Evolutionary conservation across 2,888 invertebrate species (phyloP).

Genomic region (Lochmaea capreae): DNA sequence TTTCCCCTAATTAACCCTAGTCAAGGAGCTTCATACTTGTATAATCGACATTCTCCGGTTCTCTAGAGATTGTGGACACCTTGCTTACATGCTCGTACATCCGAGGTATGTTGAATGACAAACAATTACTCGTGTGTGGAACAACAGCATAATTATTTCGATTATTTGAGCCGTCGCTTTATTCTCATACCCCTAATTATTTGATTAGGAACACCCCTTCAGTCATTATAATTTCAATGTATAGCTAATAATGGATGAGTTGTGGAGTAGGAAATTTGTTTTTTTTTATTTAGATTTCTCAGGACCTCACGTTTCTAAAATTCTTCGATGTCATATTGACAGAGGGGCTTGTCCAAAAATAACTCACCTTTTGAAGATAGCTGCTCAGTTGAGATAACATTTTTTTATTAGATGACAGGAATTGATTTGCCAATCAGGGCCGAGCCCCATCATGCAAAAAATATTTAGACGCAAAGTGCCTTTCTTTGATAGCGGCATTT

Average conservation of each 20-base stretch:
- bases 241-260: background rate
- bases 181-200: conserved; percentile 18
- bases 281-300: background rate
- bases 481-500: too few species aligned
- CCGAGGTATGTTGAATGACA: conserved; percentile 2
- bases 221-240: conserved; percentile 12
- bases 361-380: too few species aligned
- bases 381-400: too few species aligned
- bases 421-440: too few species aligned
- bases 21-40: conserved; percentile 37
- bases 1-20: conserved; percentile 44
- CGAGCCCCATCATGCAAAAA: too few species aligned
- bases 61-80: conserved; percentile 33
- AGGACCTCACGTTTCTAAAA: background rate
- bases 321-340: too few species aligned
- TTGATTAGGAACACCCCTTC: conserved; percentile 18
- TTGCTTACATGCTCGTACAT: conserved; percentile 32
- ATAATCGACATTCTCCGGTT: conserved; percentile 34
- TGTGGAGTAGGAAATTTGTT: background rate
- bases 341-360: too few species aligned
- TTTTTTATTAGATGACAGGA: too few species aligned
- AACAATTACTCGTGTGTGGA: conserved; percentile 3
- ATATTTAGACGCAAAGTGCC: too few species aligned
- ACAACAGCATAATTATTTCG: conserved; percentile 19
- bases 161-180: conserved; percentile 19